Conservation (phyloP, 2,113 vertebrate genomes). For the Elgaria multicarinata region DNA sequence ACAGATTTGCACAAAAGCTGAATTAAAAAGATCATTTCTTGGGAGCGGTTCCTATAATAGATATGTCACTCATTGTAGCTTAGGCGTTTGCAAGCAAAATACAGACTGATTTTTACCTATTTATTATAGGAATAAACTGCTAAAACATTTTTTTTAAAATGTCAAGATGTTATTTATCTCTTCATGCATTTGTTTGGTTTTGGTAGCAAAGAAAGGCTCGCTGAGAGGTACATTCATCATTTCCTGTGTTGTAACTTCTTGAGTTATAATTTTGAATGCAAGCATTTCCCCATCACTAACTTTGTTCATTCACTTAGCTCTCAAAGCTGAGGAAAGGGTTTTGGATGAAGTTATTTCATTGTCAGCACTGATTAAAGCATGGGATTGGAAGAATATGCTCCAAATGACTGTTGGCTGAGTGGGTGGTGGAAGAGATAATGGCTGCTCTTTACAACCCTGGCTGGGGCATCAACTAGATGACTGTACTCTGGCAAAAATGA, state of each 20-base stretch:
- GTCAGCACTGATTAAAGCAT: background rate
- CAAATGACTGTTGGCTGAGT: constrained; percentile 35
- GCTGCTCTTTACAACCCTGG: constrained; percentile 25
- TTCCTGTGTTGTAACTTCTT: constrained; percentile 7
- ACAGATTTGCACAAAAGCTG: constrained; percentile 54
- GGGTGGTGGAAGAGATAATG: background rate
- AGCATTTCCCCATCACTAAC: constrained; percentile 3
- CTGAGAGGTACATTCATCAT: background rate
- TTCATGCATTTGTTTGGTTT: constrained; percentile 26
- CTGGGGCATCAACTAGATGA: constrained; percentile 26
- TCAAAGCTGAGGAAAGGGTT: constrained; percentile 37
- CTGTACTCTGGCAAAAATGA: constrained; percentile 4
- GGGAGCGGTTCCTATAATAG: constrained; percentile 40
- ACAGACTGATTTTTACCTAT: constrained; percentile 41
- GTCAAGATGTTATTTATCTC: constrained; percentile 24
- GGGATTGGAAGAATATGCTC: constrained; percentile 28
- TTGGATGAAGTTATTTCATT: constrained; percentile 28
- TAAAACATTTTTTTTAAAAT: constrained; percentile 35
- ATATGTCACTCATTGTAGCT: constrained; percentile 49
- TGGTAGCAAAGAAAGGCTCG: background rate
- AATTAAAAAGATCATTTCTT: constrained; percentile 62
- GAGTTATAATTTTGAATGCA: constrained; percentile 4
- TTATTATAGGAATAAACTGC: constrained; percentile 25
- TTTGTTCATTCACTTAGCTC: constrained; percentile 14
- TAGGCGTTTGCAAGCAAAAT: constrained; percentile 21